Percentiles rank a stretch among this genome's conserved stretches.
These are phyloP conservation scores for Ceriagrion tenellum DNA, from an alignment of 2,888 invertebrate species.

Conservation along the genomic window DNA sequence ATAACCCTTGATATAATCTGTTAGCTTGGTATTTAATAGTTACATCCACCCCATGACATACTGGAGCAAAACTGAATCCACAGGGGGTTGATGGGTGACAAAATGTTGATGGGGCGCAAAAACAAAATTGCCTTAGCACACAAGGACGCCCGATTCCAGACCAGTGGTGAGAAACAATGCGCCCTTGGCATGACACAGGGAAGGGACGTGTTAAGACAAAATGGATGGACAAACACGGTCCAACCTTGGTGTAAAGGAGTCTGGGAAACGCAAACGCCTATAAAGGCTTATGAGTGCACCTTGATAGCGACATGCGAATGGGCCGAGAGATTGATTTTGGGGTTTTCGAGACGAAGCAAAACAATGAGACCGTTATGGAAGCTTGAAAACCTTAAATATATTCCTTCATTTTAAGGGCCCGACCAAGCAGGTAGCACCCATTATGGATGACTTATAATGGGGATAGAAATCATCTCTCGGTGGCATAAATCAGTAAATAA, in stretches of 20 bases:
- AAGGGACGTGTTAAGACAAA: neutral
- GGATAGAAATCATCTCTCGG: neutral
- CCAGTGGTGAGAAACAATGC: neutral
- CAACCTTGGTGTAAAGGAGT: neutral
- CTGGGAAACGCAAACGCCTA: neutral
- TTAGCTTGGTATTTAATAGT: too few species aligned
- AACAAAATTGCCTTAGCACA: too few species aligned
- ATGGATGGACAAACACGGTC: neutral
- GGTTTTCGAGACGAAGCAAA: neutral
- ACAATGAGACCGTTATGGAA: neutral
- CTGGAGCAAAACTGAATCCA: too few species aligned
- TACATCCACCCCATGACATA: too few species aligned
- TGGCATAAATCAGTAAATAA: neutral
- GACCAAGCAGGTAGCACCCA: neutral
- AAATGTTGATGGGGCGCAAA: too few species aligned
- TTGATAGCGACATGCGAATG: conserved; percentile 17
- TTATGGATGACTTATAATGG: neutral
- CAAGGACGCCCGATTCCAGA: neutral
- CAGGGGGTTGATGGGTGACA: too few species aligned
- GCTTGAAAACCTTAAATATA: neutral
- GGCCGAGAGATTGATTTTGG: neutral
- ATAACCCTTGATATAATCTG: too few species aligned
- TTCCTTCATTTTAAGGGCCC: neutral
- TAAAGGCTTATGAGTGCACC: neutral
- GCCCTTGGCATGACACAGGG: neutral